phyloP scores from a whole-genome alignment of 2,113 vertebrate genomes.

The Condylura cristata region DNA sequence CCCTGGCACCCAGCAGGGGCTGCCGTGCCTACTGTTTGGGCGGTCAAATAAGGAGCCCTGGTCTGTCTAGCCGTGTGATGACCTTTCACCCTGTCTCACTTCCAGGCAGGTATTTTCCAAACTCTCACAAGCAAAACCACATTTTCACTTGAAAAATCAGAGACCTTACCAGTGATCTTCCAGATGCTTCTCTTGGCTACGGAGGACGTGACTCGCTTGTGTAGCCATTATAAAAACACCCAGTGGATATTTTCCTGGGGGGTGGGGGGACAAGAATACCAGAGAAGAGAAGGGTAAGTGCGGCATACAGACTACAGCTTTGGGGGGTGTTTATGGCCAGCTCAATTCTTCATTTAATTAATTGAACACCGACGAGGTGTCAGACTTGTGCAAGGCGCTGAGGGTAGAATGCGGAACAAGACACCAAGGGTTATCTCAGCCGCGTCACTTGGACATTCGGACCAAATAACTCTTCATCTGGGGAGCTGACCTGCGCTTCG shows the following conservation, averaged over 20 bases:
- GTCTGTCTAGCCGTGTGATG: neutral
- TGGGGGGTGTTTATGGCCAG: neutral
- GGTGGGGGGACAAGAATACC: neutral
- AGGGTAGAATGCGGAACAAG: neutral
- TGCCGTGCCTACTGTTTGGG: neutral
- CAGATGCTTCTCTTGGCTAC: slow-evolving; percentile 63
- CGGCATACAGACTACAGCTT: neutral
- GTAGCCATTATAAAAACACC: slow-evolving; percentile 5
- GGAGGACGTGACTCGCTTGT: neutral
- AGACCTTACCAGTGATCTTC: slow-evolving; percentile 78
- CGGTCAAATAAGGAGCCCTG: neutral
- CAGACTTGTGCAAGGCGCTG: neutral
- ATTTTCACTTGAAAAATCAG: neutral
- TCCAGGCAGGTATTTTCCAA: neutral
- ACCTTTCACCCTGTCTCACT: neutral
- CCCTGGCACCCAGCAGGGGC: no score
- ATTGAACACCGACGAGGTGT: neutral
- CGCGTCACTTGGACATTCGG: neutral
- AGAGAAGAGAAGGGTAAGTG: neutral
- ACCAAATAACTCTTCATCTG: neutral
- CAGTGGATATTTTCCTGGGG: neutral
- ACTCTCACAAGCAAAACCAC: neutral
- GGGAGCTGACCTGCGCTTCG: no score
- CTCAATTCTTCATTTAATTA: neutral
- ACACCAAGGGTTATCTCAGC: rapidly evolving